These are phyloP conservation scores for Tetragnatha montana DNA, from an alignment of 2,888 invertebrate genomes.

Conservation along the genomic window DNA sequence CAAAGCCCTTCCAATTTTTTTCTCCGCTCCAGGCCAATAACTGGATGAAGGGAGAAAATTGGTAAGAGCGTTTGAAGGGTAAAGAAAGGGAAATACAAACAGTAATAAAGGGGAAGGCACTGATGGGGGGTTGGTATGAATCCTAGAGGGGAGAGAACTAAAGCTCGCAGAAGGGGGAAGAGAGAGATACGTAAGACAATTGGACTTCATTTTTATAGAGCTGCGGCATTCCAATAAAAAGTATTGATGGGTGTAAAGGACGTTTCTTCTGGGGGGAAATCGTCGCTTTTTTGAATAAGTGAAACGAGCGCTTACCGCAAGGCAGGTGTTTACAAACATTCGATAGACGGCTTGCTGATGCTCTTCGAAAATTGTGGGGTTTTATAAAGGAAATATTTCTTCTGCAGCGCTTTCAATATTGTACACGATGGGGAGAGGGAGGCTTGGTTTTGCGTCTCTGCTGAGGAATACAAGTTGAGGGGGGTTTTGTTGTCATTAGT, in stretches of 20 bases:
- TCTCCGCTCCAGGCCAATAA: slow-evolving; percentile 19
- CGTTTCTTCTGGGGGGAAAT: not conserved
- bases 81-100: slow-evolving; percentile 5
- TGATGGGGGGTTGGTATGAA: not conserved
- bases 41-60: slow-evolving; percentile 33
- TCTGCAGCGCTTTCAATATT: no score
- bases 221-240: not conserved
- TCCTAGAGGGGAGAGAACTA: not conserved
- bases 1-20: slow-evolving; percentile 9
- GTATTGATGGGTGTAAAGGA: not conserved
- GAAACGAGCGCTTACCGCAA: not conserved
- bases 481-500: no score
- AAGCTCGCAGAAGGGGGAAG: not conserved
- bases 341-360: not conserved
- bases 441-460: no score
- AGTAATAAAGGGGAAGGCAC: not conserved
- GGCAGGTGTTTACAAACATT: not conserved
- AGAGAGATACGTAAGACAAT: slow-evolving; percentile 8
- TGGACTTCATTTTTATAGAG: slow-evolving; percentile 23
- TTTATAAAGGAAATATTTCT: no score
- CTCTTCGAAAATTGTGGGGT: no score
- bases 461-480: no score
- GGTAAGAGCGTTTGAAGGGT: not conserved
- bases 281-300: not conserved
- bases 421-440: no score